phyloP scores from a whole-genome alignment of 2,888 invertebrate species.

The Bedellia somnulentella region DNA sequence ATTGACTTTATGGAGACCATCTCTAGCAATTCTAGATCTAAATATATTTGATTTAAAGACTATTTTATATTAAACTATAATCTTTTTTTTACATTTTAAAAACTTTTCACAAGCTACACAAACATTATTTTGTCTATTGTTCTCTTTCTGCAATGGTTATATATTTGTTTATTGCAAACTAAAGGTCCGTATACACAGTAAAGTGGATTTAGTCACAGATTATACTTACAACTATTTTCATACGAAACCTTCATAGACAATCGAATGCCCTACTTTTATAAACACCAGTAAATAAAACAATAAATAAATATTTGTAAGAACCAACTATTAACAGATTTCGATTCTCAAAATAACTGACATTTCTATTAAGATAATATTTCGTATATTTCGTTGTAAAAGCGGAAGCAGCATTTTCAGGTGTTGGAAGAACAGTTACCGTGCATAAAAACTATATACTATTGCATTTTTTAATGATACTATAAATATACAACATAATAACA shows the following conservation, averaged over 20 bases:
- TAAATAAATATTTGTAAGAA: too few species aligned
- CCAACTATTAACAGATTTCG: too few species aligned
- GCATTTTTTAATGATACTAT: too few species aligned
- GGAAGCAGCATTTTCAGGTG: too few species aligned
- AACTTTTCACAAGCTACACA: slow-evolving; percentile 24
- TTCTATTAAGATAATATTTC: too few species aligned
- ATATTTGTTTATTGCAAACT: slow-evolving; percentile 33
- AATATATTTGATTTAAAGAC: background rate
- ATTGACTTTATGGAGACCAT: slow-evolving; percentile 43
- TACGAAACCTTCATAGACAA: background rate
- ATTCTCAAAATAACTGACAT: too few species aligned
- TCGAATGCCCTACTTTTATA: too few species aligned
- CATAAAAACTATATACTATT: too few species aligned
- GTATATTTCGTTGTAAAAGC: too few species aligned
- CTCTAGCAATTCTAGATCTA: slow-evolving; percentile 45
- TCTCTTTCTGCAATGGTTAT: slow-evolving; percentile 15
- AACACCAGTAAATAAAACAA: too few species aligned
- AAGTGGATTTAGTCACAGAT: background rate
- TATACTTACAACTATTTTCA: slow-evolving; percentile 3
- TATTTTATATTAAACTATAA: slow-evolving; percentile 14
- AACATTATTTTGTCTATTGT: background rate
- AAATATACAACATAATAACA: too few species aligned
- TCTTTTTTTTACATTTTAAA: slow-evolving; percentile 27
- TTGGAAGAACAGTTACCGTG: too few species aligned
- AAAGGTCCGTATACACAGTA: slow-evolving; percentile 13